These are phyloP conservation scores for Morpho achilles DNA, from an alignment of 2,888 invertebrate species.

Conservation along the genomic window DNA sequence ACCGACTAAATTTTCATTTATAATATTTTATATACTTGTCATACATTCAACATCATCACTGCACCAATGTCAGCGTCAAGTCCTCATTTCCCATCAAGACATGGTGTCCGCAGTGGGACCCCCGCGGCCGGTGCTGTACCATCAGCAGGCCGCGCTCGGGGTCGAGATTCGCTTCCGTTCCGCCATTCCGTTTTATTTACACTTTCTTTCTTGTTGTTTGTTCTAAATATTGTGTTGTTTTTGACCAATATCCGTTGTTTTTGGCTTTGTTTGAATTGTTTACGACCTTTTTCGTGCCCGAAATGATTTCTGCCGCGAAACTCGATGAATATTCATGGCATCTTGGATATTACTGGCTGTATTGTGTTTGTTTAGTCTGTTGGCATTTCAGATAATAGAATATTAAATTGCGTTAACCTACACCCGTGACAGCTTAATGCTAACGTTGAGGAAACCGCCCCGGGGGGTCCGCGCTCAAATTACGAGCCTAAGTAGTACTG, in stretches of 20 bases:
- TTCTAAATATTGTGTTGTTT: conserved; percentile 8
- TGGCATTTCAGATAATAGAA: conserved; percentile 22
- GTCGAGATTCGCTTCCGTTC: conserved; percentile 43
- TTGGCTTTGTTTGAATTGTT: conserved; percentile 2
- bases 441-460: conserved; percentile 13
- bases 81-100: not conserved
- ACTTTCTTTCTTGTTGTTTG: conserved; percentile 10
- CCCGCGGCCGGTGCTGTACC: conserved; percentile 43
- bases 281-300: conserved; percentile 1
- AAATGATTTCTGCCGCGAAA: conserved; percentile 9
- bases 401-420: conserved; percentile 22
- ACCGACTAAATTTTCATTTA: too few species aligned
- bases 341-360: conserved; percentile 15
- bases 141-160: conserved; percentile 35
- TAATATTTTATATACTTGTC: too few species aligned
- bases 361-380: conserved; percentile 16
- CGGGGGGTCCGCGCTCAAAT: conserved; percentile 7
- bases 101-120: conserved; percentile 30
- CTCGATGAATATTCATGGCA: conserved; percentile 18
- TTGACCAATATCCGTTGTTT: conserved; percentile 7
- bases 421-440: conserved; percentile 24
- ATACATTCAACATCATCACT: too few species aligned
- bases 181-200: conserved; percentile 26
- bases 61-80: not conserved
- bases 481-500: conserved; percentile 1